Conservation (phyloP, 2,113 vertebrate genomes). For the Quiscalus mexicanus region DNA sequence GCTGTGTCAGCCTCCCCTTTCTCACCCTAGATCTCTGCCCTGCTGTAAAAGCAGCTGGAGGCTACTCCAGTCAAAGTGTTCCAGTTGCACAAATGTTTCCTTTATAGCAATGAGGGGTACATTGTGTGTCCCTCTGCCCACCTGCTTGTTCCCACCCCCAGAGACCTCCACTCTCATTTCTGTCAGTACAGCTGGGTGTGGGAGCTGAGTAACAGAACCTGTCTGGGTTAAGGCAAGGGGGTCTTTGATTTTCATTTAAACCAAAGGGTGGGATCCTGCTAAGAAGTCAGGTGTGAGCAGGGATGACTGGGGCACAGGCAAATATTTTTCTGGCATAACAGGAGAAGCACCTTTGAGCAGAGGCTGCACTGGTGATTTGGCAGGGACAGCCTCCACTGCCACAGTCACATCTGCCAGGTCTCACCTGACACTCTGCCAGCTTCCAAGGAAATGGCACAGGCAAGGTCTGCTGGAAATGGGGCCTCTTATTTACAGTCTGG, state of each 20-base stretch:
- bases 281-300: not conserved
- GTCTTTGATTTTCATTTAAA: not conserved
- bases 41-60: not conserved
- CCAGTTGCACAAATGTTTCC: not conserved
- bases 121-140: not conserved
- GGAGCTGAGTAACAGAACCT: not conserved
- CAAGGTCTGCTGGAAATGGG: not conserved
- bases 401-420: not conserved
- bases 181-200: not conserved
- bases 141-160: not conserved
- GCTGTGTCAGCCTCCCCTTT: not conserved
- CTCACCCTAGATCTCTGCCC: not conserved
- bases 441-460: not conserved
- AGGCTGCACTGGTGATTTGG: not conserved
- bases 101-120: not conserved
- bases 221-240: not conserved
- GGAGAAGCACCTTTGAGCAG: not conserved
- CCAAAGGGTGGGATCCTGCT: not conserved
- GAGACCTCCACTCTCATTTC: not conserved
- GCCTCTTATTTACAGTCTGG: not conserved
- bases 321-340: not conserved
- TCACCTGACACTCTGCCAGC: not conserved
- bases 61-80: not conserved
- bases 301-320: not conserved
- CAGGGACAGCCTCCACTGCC: not conserved